Conservation (phyloP, 2,888 invertebrate genomes). For the Drosophila conformis region DNA sequence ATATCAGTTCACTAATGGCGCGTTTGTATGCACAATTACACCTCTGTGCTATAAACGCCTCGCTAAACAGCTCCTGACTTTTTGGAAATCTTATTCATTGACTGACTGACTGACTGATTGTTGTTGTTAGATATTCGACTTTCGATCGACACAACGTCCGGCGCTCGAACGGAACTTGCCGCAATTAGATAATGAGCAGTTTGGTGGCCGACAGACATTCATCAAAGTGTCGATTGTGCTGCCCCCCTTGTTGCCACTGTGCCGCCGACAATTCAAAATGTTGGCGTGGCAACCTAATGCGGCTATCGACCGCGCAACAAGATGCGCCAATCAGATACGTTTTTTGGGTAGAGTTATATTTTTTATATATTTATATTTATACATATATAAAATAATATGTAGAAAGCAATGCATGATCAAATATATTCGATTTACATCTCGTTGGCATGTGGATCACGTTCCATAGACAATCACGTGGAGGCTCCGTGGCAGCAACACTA, state of each 20-base stretch:
- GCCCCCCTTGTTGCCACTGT: neutral
- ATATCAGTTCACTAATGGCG: slow-evolving; percentile 40
- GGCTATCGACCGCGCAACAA: slow-evolving; percentile 19
- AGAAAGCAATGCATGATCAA: slow-evolving; percentile 40
- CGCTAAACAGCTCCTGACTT: slow-evolving; percentile 21
- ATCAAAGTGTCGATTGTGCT: slow-evolving; percentile 2
- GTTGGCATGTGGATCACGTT: slow-evolving; percentile 47
- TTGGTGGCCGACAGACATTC: slow-evolving; percentile 21
- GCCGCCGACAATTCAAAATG: neutral
- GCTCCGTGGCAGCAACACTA: slow-evolving; percentile 18
- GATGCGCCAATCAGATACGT: slow-evolving; percentile 8
- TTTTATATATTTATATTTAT: neutral
- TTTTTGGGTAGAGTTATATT: neutral
- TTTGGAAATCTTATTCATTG: slow-evolving; percentile 5
- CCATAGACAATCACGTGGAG: slow-evolving; percentile 36
- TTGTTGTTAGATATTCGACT: slow-evolving; percentile 10
- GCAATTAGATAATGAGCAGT: slow-evolving; percentile 74
- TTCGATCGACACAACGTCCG: slow-evolving; percentile 38
- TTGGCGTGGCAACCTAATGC: slow-evolving; percentile 18
- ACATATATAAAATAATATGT: slow-evolving; percentile 13
- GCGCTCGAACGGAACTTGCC: slow-evolving; percentile 52
- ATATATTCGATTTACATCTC: slow-evolving; percentile 7
- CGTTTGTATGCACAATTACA: slow-evolving; percentile 49
- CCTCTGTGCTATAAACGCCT: slow-evolving; percentile 29
- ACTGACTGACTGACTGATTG: neutral